Base-by-base conservation (phyloP, 2,888 invertebrate species). In the Drosophila paranaensis region DNA sequence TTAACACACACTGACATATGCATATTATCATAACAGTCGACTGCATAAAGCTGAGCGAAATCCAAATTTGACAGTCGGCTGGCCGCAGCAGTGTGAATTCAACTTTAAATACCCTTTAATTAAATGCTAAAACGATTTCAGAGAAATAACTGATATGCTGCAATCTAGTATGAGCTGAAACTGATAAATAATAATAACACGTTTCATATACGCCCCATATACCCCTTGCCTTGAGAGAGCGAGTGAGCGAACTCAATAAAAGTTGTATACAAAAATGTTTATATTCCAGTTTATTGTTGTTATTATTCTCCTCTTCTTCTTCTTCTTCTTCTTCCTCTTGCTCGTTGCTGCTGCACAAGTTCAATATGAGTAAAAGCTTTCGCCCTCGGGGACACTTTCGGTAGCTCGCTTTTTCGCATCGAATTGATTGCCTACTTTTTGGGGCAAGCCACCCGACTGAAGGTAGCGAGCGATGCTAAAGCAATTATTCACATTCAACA, bases 11-110 rank as follows among this genome's bases (percentile, higher is more conserved):
- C 14, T 30, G 37, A 68, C 20, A 58, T 16, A 50, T 45, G 45
- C 14, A 45, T 50, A 63, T 56, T 42, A 64, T 79, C 81, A 84
- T 81, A 69, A 51, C 69, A 79, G 79, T 66, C 73, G 72, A 53
- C 62, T 79, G 82, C 64, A 62, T 33, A 54, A 35, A 67, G 40
- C 14, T 25, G 53, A 33, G 53, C 14, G 60, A 60, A 51, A 16
- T 14, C 25, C 51, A 10, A 37, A 35, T 10, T 27, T 48, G 13
- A 13, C 25, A 16, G 11, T 14, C 13, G 37, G 8, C 25, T 35
- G 27, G 8, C 10, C 16, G 16, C 64, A 50, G 20, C 27, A 4
- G 54, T 16, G 25, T 6, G 2, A 6, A 30, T 5, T 14, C 8
- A n/a, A n/a, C n/a, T 30, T 25, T 14, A 53, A 27, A 54, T 54